phyloP scores from a whole-genome alignment of 2,888 invertebrate genomes.

The Agapostemon virescens region DNA sequence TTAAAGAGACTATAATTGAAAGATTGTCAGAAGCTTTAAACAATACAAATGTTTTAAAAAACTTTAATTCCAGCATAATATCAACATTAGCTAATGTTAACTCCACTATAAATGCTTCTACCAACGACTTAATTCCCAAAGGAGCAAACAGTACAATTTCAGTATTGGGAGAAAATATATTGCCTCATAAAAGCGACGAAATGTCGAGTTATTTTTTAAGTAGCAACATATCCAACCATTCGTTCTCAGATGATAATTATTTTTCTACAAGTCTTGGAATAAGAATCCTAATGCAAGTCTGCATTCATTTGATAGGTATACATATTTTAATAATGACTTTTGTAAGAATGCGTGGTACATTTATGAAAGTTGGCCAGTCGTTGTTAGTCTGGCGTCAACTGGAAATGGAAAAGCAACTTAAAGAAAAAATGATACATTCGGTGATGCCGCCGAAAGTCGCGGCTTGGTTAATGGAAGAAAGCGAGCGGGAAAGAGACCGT shows the following conservation, averaged over 20 bases:
- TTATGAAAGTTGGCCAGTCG: constrained; percentile 97
- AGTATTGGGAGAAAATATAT: constrained; percentile 29
- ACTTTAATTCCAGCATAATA: constrained; percentile 61
- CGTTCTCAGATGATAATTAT: constrained; percentile 65
- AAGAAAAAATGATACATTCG: constrained; percentile 98
- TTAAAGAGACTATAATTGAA: constrained; percentile 34
- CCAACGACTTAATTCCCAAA: constrained; percentile 40
- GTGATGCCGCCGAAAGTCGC: constrained; percentile 98
- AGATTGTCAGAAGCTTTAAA: constrained; percentile 54
- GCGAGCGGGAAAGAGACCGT: constrained; percentile 84
- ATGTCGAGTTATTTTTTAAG: constrained; percentile 47
- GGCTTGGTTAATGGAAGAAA: constrained; percentile 90
- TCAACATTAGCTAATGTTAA: constrained; percentile 45
- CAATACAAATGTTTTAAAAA: constrained; percentile 56
- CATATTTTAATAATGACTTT: constrained; percentile 96
- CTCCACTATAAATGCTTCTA: constrained; percentile 46
- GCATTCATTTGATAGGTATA: constrained; percentile 94
- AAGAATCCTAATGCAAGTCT: constrained; percentile 90
- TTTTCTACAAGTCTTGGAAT: constrained; percentile 82
- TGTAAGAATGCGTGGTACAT: constrained; percentile 96
- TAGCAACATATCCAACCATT: constrained; percentile 44
- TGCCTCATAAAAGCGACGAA: constrained; percentile 24
- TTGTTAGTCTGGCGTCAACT: constrained; percentile 93
- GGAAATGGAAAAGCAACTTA: constrained; percentile 95
- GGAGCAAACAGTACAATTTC: constrained; percentile 41